A percentile compares a stretch with the other conserved stretches of the same genome.
Conservation (phyloP, 2,888 invertebrate species). For the Ganaspis brasiliensis region DNA sequence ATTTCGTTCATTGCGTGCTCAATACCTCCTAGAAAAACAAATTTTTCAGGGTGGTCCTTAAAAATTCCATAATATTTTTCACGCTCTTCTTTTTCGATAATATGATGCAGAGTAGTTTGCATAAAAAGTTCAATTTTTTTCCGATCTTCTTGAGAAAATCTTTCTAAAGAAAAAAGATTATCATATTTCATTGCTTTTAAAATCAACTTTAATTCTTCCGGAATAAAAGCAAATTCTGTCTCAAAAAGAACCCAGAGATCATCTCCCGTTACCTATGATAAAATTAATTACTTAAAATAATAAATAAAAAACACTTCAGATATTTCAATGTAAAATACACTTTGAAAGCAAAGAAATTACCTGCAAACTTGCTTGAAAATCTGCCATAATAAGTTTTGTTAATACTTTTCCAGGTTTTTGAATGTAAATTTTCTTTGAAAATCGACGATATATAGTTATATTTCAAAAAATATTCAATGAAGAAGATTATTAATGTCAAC, state of each 20-base stretch:
- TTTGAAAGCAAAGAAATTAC: background rate
- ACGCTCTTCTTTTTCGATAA: conserved; percentile 2
- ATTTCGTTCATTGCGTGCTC: too few relatives aligned
- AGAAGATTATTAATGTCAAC: too few relatives aligned
- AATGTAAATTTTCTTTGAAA: too few relatives aligned
- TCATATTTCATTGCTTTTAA: background rate
- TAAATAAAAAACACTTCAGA: too few relatives aligned
- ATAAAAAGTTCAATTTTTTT: too few relatives aligned
- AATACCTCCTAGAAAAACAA: too few relatives aligned
- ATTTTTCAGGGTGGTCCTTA: conserved; percentile 1
- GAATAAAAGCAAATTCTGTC: conserved; percentile 1
- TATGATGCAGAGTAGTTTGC: too few relatives aligned
- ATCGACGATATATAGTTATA: too few relatives aligned
- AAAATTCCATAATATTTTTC: conserved; percentile 24
- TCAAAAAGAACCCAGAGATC: background rate
- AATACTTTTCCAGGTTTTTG: too few relatives aligned
- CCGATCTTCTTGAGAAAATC: background rate
- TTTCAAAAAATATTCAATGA: too few relatives aligned
- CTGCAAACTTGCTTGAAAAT: too few relatives aligned
- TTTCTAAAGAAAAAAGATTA: background rate
- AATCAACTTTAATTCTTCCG: background rate
- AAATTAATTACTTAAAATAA: conserved; percentile 7
- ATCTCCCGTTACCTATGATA: background rate
- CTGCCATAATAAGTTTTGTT: background rate
- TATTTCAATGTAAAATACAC: too few relatives aligned